Evolutionary conservation across 2,797 vertebrate genomes (phyloP).

Genomic region (Heteromormyrus szaboi): DNA sequence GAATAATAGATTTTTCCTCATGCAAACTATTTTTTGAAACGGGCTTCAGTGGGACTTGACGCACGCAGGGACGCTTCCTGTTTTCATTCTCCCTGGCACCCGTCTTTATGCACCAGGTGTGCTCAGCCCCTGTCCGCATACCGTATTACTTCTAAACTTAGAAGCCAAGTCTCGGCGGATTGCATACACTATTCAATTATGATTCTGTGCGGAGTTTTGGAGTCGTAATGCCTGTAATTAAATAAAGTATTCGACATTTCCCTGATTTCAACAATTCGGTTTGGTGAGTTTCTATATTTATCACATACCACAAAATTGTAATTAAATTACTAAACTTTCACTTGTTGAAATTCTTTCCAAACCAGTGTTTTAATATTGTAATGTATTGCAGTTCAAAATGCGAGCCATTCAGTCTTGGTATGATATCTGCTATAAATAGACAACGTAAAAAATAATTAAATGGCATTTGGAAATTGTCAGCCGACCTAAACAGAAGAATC

Average conservation of each 20-base stretch:
- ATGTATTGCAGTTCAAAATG: not conserved
- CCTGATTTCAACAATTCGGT: not conserved
- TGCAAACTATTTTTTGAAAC: not conserved
- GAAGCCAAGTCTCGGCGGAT: not conserved
- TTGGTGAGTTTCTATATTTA: not conserved
- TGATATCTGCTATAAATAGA: not conserved
- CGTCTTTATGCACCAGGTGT: slow-evolving; percentile 31
- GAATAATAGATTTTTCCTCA: not conserved
- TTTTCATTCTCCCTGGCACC: slow-evolving; percentile 33
- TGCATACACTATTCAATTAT: not conserved
- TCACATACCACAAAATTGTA: not conserved
- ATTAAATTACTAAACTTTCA: not conserved
- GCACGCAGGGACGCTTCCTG: slow-evolving; percentile 28
- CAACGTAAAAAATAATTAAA: not conserved
- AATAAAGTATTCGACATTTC: slow-evolving; percentile 1
- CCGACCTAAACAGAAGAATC: not conserved
- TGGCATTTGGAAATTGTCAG: not conserved
- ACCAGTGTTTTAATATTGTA: not conserved
- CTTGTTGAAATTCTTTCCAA: not conserved
- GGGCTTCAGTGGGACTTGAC: not conserved
- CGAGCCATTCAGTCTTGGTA: not conserved
- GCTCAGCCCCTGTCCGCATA: slow-evolving; percentile 22
- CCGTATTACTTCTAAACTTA: slow-evolving; percentile 34
- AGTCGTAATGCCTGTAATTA: not conserved
- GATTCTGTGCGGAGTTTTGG: not conserved